Conservation (phyloP, 2,113 vertebrate species). For the Poeciliopsis occidentalis region DNA sequence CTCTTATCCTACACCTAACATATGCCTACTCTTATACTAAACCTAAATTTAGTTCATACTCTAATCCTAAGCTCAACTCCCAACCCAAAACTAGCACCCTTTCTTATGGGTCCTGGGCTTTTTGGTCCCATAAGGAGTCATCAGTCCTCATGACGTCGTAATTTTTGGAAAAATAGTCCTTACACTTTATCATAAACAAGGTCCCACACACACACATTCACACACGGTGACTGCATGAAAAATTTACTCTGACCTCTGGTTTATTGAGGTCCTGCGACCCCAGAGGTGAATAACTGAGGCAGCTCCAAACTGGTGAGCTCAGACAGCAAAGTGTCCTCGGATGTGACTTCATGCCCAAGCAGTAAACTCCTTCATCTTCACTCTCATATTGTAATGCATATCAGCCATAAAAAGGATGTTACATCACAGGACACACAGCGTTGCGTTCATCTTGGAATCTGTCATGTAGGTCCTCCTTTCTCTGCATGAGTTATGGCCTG, state of each 20-base stretch:
- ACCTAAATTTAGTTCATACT: neutral
- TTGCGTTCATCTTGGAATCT: constrained; percentile 42
- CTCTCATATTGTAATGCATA: constrained; percentile 59
- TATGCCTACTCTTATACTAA: neutral
- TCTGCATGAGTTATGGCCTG: constrained; percentile 44
- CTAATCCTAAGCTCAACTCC: neutral
- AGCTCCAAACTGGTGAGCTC: constrained; percentile 50
- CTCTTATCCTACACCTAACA: neutral
- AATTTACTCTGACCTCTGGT: constrained; percentile 29
- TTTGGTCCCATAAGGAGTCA: constrained; percentile 5
- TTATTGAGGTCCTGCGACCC: constrained; percentile 63
- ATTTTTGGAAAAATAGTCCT: no score
- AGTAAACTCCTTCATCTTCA: constrained; percentile 57
- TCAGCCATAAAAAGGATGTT: constrained; percentile 54
- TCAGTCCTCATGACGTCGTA: no score
- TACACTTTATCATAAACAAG: no score
- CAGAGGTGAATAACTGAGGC: constrained; percentile 52
- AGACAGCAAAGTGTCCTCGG: constrained; percentile 62
- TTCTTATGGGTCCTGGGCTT: no score
- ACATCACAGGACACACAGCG: constrained; percentile 58
- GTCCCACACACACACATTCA: neutral
- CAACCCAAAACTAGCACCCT: neutral
- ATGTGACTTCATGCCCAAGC: constrained; percentile 52
- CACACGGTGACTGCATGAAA: constrained; percentile 16
- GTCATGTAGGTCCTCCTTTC: constrained; percentile 43